These are phyloP conservation scores for Lycia hirtaria DNA, from an alignment of 2,888 invertebrate genomes.

Conservation along the genomic window DNA sequence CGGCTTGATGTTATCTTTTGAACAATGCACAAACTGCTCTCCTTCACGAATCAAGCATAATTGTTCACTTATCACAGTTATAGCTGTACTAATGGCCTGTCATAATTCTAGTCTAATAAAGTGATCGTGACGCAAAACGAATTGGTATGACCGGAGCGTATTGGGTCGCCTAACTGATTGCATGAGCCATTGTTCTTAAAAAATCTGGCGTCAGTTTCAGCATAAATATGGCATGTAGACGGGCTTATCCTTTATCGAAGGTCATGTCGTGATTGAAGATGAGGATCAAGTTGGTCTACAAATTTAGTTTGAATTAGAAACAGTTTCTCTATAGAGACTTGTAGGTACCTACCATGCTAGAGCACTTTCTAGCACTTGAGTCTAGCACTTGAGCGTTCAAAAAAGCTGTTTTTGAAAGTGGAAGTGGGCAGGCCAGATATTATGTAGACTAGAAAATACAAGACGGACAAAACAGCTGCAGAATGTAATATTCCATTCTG, in stretches of 20 bases:
- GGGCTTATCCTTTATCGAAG: conserved; percentile 48
- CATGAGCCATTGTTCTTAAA: conserved; percentile 57
- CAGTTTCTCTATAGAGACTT: no score
- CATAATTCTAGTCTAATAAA: conserved; percentile 26
- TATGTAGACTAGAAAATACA: no score
- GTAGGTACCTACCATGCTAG: no score
- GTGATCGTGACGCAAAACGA: conserved; percentile 45
- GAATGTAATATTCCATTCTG: no score
- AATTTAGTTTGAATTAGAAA: no score
- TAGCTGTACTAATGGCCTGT: conserved; percentile 10
- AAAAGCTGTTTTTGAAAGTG: no score
- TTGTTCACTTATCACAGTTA: conserved; percentile 17
- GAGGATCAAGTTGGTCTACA: no score
- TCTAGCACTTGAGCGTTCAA: no score
- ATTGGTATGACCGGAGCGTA: conserved; percentile 44
- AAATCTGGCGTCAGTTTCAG: conserved; percentile 28
- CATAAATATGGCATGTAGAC: conserved; percentile 60
- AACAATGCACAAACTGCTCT: conserved; percentile 5
- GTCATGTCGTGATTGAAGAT: no score
- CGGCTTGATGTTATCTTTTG: neutral
- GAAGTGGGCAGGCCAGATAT: no score
- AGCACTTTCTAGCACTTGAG: no score
- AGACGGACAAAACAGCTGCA: no score
- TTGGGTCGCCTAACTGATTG: conserved; percentile 47
- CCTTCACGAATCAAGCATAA: neutral